Conservation (phyloP, 2,888 invertebrate genomes). For the Oeneis ivallda region DNA sequence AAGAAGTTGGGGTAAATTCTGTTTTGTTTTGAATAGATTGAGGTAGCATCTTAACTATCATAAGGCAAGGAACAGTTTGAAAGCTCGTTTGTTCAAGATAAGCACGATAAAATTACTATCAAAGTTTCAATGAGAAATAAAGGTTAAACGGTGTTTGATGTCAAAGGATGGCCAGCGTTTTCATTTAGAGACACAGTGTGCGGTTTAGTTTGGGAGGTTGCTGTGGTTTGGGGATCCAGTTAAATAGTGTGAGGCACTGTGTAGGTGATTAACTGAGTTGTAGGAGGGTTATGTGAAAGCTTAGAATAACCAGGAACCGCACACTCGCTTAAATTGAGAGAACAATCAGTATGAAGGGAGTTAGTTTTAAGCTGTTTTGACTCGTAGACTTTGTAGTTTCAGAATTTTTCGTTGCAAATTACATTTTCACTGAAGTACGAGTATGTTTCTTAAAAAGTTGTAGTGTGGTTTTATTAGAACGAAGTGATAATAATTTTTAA, state of each 20-base stretch:
- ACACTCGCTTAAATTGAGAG: slow-evolving; percentile 17
- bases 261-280: slow-evolving; percentile 33
- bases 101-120: slow-evolving; percentile 28
- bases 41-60: too few relatives aligned
- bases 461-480: too few relatives aligned
- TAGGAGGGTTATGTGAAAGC: slow-evolving; percentile 24
- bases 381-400: background rate
- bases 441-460: too few relatives aligned
- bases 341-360: background rate
- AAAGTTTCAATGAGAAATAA: slow-evolving; percentile 29
- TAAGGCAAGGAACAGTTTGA: too few relatives aligned
- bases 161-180: slow-evolving; percentile 30
- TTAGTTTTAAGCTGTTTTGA: background rate
- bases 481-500: too few relatives aligned
- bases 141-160: slow-evolving; percentile 34
- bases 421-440: too few relatives aligned
- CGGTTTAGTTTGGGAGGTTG: slow-evolving; percentile 29
- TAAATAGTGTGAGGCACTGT: slow-evolving; percentile 30
- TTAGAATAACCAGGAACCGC: slow-evolving; percentile 14
- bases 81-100: slow-evolving; percentile 1
- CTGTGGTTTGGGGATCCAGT: slow-evolving; percentile 32
- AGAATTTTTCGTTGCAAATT: background rate
- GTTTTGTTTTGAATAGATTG: too few relatives aligned
- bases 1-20: too few relatives aligned
- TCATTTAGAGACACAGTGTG: slow-evolving; percentile 34